Percentiles rank a stretch among this genome's conserved stretches.
Conservation (phyloP, 1,140 invertebrate genomes). For the Ladona fulva region DNA sequence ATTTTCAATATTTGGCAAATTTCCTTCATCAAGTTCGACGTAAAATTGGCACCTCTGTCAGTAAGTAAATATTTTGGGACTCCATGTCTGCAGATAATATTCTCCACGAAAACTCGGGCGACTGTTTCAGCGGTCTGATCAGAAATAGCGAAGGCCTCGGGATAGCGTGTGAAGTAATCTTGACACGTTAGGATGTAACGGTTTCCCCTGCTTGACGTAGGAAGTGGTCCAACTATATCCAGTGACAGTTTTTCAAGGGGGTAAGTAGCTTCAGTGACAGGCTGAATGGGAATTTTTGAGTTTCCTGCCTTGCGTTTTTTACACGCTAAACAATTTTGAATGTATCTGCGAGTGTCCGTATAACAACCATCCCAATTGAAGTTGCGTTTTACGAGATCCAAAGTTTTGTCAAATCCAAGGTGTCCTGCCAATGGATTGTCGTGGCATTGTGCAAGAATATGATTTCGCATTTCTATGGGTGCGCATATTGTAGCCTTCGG, state of each 20-base stretch:
- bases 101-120: background rate
- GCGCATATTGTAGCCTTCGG: too few species aligned
- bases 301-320: too few species aligned
- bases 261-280: too few species aligned
- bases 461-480: too few species aligned
- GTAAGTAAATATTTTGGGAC: background rate
- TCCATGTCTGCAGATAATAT: slow-evolving; percentile 10
- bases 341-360: too few species aligned
- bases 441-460: too few species aligned
- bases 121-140: slow-evolving; percentile 15
- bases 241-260: background rate
- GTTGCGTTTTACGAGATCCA: too few species aligned
- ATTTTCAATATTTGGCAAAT: background rate
- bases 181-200: slow-evolving; percentile 21
- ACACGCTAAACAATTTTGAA: too few species aligned
- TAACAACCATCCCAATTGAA: too few species aligned
- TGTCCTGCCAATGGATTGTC: too few species aligned
- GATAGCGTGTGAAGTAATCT: slow-evolving; percentile 21
- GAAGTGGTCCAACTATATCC: slow-evolving; percentile 22
- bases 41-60: slow-evolving; percentile 12
- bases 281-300: too few species aligned
- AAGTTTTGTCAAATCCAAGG: too few species aligned
- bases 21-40: background rate
- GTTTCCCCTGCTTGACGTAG: slow-evolving; percentile 14
- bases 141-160: slow-evolving; percentile 10